A percentile compares a stretch with the other conserved stretches of the same genome.
Evolutionary conservation across 2,888 invertebrate genomes (phyloP).

Genomic region (Apodemia hepburni): DNA sequence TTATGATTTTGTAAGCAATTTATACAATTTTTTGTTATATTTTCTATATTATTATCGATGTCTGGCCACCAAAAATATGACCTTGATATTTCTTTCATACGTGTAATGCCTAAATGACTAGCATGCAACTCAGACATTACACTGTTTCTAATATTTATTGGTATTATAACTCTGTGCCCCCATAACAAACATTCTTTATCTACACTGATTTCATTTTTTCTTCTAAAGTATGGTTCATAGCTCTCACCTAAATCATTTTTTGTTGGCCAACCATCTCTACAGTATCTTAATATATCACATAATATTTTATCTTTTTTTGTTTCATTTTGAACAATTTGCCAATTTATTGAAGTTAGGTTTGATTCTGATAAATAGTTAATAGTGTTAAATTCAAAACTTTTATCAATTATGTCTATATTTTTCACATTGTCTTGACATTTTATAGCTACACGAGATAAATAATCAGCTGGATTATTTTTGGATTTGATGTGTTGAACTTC

Average conservation of each 20-base stretch:
- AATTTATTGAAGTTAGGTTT: slow-evolving; percentile 18
- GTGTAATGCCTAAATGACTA: slow-evolving; percentile 24
- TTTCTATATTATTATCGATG: slow-evolving; percentile 21
- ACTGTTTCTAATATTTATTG: slow-evolving; percentile 6
- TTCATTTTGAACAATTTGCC: slow-evolving; percentile 23
- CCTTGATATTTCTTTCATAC: slow-evolving; percentile 25
- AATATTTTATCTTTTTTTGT: slow-evolving; percentile 24
- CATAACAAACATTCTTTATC: slow-evolving; percentile 24
- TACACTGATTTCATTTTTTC: slow-evolving; percentile 20
- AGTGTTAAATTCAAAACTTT: not conserved
- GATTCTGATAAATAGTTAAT: slow-evolving; percentile 18
- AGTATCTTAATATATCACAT: slow-evolving; percentile 13
- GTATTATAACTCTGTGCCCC: slow-evolving; percentile 25
- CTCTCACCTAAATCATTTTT: slow-evolving; percentile 10
- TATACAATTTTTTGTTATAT: slow-evolving; percentile 18
- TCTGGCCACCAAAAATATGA: slow-evolving; percentile 30
- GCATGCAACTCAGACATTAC: slow-evolving; percentile 22
- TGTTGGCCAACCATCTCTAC: slow-evolving; percentile 24
- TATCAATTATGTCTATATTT: slow-evolving; percentile 10
- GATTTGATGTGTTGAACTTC: slow-evolving; percentile 29
- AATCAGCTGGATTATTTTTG: slow-evolving; percentile 31
- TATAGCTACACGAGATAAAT: slow-evolving; percentile 21
- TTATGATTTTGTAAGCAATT: slow-evolving; percentile 22
- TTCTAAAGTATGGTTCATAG: not conserved
- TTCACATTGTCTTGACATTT: slow-evolving; percentile 10